phyloP scores from a whole-genome alignment of 37 sponge, comb jelly and placozoan species.

The Hexactinellida sp. region DNA sequence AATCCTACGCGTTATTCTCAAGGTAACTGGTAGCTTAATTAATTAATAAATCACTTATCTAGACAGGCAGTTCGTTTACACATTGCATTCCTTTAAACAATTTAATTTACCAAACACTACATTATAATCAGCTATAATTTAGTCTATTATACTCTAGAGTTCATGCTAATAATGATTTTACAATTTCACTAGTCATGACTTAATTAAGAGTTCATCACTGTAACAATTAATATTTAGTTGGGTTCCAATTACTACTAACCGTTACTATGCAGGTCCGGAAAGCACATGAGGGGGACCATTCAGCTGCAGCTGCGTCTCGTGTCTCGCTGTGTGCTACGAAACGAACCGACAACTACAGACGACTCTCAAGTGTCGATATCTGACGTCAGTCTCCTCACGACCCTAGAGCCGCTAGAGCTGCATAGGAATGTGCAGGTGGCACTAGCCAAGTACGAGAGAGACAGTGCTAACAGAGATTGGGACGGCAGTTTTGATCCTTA shows the following conservation, averaged over 20 bases:
- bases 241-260: no score
- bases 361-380: not conserved
- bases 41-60: no score
- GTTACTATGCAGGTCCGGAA: not conserved
- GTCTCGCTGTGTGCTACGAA: not conserved
- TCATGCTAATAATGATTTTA: no score
- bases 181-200: no score
- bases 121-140: no score
- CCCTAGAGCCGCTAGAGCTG: not conserved
- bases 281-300: conserved; percentile 4
- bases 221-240: no score
- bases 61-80: no score
- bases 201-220: no score
- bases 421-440: not conserved
- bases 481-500: not conserved
- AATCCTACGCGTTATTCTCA: not conserved
- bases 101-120: no score
- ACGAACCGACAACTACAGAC: not conserved
- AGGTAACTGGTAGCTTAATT: no score
- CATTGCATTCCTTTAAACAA: no score
- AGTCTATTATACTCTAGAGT: no score
- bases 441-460: not conserved
- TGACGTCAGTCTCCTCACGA: not conserved
- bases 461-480: not conserved
- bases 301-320: not conserved